These are phyloP conservation scores for Drosophila triauraria DNA, from an alignment of 1,140 invertebrate species.

Conservation along the genomic window DNA sequence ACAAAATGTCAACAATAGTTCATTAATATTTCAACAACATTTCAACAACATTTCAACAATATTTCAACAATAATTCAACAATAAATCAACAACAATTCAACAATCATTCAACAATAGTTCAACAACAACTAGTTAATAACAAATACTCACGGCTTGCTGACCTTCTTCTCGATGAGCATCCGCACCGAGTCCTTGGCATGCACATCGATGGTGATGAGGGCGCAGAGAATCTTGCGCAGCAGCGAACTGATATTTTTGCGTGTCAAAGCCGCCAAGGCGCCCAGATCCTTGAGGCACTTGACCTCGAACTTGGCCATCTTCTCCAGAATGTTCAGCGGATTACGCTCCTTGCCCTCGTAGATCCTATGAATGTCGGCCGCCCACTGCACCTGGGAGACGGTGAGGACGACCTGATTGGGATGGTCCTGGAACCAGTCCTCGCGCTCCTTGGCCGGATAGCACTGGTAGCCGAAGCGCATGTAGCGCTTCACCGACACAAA, in stretches of 20 bases:
- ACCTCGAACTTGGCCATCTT: constrained; percentile 89
- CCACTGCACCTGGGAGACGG: constrained; percentile 95
- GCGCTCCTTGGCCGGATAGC: constrained; percentile 79
- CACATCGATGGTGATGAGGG: constrained; percentile 94
- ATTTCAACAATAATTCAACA: too few relatives aligned
- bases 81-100: too few relatives aligned
- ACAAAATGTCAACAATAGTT: too few relatives aligned
- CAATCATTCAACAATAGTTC: too few relatives aligned
- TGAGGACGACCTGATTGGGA: constrained; percentile 88
- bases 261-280: constrained; percentile 91
- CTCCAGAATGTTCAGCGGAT: constrained; percentile 82
- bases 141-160: constrained; percentile 87
- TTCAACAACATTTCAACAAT: too few relatives aligned
- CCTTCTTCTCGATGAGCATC: constrained; percentile 89
- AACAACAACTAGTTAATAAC: too few relatives aligned
- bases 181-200: constrained; percentile 93
- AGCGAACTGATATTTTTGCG: constrained; percentile 89
- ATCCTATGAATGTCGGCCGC: constrained; percentile 90
- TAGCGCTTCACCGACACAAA: constrained; percentile 89
- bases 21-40: too few relatives aligned
- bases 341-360: constrained; percentile 86
- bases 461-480: constrained; percentile 89
- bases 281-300: constrained; percentile 90
- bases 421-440: constrained; percentile 85
- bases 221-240: constrained; percentile 91